phyloP scores from a whole-genome alignment of 2,113 vertebrate genomes.

The Pygoscelis antarcticus region DNA sequence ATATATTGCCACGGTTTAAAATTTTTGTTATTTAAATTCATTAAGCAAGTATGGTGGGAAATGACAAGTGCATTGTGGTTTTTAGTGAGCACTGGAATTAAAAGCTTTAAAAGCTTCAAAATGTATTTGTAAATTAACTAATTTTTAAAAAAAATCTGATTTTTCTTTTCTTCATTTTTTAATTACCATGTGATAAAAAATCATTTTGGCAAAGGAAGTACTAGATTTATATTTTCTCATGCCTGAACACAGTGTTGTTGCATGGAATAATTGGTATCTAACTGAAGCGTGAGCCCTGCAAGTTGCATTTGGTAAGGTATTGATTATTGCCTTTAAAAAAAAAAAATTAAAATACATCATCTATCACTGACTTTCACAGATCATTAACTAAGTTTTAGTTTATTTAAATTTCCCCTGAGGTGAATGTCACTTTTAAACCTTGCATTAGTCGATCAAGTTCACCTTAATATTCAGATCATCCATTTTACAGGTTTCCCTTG shows the following conservation, averaged over 20 bases:
- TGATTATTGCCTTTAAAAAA: background rate
- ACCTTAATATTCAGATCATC: background rate
- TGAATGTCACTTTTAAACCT: background rate
- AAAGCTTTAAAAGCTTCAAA: conserved; percentile 16
- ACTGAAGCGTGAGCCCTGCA: background rate
- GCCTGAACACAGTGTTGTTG: background rate
- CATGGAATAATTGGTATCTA: background rate
- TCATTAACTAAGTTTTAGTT: conserved; percentile 19
- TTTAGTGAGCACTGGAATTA: background rate
- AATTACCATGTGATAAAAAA: background rate
- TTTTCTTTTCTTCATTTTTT: background rate
- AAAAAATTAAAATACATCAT: background rate
- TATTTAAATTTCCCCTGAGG: conserved; percentile 17
- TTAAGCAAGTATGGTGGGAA: background rate
- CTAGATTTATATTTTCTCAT: background rate
- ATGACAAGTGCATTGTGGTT: background rate
- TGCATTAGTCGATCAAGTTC: background rate
- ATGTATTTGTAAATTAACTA: background rate
- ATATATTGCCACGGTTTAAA: background rate
- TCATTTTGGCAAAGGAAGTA: background rate
- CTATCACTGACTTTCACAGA: conserved; percentile 25
- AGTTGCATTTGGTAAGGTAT: background rate
- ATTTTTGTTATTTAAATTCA: background rate
- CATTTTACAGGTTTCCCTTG: background rate
- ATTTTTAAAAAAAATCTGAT: background rate